Evolutionary conservation across 2,113 vertebrate species (phyloP).

Genomic region (Epinephelus lanceolatus): DNA sequence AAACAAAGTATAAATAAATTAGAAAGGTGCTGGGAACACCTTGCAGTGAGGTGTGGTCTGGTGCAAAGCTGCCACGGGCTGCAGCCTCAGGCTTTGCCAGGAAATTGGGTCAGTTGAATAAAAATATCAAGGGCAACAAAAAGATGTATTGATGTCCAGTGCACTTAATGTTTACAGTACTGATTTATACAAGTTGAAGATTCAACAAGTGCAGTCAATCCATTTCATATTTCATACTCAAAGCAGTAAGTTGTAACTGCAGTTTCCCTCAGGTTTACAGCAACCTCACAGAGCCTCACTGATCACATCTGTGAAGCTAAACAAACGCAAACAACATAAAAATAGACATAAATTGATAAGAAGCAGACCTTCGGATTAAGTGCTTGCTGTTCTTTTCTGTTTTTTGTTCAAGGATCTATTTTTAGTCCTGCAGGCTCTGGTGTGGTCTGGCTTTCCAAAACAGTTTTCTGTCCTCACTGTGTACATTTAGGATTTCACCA

Average conservation of each 20-base stretch:
- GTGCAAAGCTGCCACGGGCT: background rate
- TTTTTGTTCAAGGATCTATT: conserved; percentile 54
- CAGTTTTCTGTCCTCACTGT: background rate
- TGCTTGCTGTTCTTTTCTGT: conserved; percentile 35
- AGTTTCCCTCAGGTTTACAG: background rate
- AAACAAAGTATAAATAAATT: background rate
- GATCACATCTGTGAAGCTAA: conserved; percentile 23
- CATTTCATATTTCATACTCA: background rate
- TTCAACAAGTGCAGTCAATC: conserved; percentile 6
- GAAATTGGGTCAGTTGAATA: background rate
- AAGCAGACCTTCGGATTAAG: conserved; percentile 42
- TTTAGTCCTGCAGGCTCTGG: conserved; percentile 54
- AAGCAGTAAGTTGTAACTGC: background rate
- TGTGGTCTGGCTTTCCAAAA: conserved; percentile 43
- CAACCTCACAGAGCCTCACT: background rate
- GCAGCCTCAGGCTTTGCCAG: background rate
- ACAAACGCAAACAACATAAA: conserved; percentile 19
- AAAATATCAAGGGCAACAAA: background rate
- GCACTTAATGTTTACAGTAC: background rate
- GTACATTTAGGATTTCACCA: background rate
- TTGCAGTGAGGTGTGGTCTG: background rate
- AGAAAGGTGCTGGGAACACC: background rate
- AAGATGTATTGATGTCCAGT: background rate
- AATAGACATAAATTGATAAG: conserved; percentile 23
- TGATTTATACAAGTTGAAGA: conserved; percentile 1